Evolutionary conservation across 2,797 vertebrate species (phyloP), one percentile per base, ranked within the genome.

Genomic region (Smutsia temminckii): DNA sequence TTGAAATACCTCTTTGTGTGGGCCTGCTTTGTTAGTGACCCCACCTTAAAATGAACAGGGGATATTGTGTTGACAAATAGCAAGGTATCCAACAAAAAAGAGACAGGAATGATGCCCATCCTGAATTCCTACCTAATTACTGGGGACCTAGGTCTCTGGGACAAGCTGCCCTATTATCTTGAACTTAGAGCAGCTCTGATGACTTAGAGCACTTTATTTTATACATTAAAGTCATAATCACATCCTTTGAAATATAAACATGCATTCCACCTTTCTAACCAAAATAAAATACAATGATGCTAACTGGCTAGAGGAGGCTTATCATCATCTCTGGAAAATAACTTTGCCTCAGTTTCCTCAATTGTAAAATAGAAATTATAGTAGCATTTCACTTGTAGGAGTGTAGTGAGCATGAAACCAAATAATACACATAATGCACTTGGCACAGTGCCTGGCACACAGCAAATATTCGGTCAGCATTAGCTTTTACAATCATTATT

Each of bases 201-300:
- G 29, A 81, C 25, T 78, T 94, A 34, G 42, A 90, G 8, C n/a
- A 74, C 34, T 89, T 86, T 55, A 71, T 72, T 88, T 57, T 80
- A 37, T 85, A n/a, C 7, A 78, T 63, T 81, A 61, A 93, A 94
- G 27, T 81, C 51, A 83, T 29, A 85, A 78, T 46, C 29, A 34
- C 8, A 92, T 75, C 23, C 27, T 86, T 94, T 37, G 53, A 68
- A 84, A 89, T 55, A 85, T 85, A 18, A 11, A 93, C 79, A 83
- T 77, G 14, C 13, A 32, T 78, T 78, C 7, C 1, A 63, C 66
- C 21, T 93, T 71, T 64, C 29, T 34, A 91, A 90, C 25, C 37
- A 78, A 93, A 89, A 91, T 49, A 90, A 91, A 93, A 8, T 25
- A 74, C 3, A 81, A 61, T 53, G 18, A 86, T 80, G 34, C 29